phyloP scores from a whole-genome alignment of 2,888 invertebrate genomes.

The Rapana venosa region DNA sequence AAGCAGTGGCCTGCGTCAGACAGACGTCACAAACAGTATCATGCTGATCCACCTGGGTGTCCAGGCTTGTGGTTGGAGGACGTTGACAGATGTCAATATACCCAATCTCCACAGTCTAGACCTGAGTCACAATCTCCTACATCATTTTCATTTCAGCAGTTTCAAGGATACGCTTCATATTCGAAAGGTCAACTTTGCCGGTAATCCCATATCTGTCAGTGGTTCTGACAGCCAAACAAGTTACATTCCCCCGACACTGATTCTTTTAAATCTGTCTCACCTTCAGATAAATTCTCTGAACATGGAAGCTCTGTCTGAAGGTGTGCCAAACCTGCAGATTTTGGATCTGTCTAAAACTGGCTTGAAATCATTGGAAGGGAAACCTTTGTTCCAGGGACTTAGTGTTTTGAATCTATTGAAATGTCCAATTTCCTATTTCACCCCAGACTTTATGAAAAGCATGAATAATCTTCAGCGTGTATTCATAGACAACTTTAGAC shows the following conservation, averaged over 20 bases:
- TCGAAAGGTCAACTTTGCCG: background rate
- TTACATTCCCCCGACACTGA: background rate
- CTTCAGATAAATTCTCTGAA: background rate
- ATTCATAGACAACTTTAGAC: background rate
- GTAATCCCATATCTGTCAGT: background rate
- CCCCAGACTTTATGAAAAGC: background rate
- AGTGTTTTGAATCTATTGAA: background rate
- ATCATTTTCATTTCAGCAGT: background rate
- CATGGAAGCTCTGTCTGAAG: background rate
- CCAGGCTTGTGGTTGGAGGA: background rate
- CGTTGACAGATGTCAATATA: background rate
- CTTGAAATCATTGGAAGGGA: background rate
- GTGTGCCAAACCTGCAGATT: background rate
- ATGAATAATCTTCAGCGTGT: background rate
- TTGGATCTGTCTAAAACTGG: background rate
- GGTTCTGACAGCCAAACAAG: background rate
- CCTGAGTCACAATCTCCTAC: background rate
- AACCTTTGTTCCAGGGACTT: background rate
- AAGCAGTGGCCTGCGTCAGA: background rate
- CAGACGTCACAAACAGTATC: background rate
- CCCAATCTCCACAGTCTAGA: background rate
- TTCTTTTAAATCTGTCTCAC: background rate
- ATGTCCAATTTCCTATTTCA: background rate
- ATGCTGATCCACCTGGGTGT: conserved; percentile 13
- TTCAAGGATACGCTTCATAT: background rate